A percentile compares a stretch with the other conserved stretches of the same genome.
phyloP scores from a whole-genome alignment of 2,888 invertebrate species.

The Macrosiphum euphorbiae region DNA sequence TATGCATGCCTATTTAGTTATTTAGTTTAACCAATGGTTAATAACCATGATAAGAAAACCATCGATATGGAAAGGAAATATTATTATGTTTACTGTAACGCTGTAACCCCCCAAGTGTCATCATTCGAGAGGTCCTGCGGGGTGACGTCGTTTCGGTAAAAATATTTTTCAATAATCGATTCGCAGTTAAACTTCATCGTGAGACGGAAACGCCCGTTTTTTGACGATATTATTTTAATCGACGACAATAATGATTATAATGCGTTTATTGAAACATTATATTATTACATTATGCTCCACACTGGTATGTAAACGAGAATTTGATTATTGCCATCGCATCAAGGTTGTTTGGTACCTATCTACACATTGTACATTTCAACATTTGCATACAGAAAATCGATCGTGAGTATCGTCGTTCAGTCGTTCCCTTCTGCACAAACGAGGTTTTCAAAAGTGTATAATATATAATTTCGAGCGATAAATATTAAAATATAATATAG shows the following conservation, averaged over 20 bases:
- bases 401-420: not conserved
- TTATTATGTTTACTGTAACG: not conserved
- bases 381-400: not conserved
- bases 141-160: not conserved
- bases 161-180: not conserved
- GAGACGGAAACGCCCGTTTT: not conserved
- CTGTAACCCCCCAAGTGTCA: not conserved
- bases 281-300: not conserved
- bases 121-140: not conserved
- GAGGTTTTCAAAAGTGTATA: not conserved
- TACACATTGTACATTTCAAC: not conserved
- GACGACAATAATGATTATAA: not conserved
- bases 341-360: not conserved
- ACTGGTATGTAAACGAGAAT: not conserved
- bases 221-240: not conserved
- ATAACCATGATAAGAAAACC: conserved; percentile 15
- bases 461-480: not conserved
- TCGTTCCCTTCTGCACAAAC: not conserved
- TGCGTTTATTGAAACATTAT: not conserved
- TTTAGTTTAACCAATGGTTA: too few species aligned
- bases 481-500: not conserved
- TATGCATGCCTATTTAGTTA: not conserved
- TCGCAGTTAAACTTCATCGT: not conserved
- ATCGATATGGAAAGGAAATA: conserved; percentile 27
- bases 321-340: not conserved